Evolutionary conservation across 2,113 vertebrate species (phyloP).

Genomic region (Dromaius novaehollandiae): DNA sequence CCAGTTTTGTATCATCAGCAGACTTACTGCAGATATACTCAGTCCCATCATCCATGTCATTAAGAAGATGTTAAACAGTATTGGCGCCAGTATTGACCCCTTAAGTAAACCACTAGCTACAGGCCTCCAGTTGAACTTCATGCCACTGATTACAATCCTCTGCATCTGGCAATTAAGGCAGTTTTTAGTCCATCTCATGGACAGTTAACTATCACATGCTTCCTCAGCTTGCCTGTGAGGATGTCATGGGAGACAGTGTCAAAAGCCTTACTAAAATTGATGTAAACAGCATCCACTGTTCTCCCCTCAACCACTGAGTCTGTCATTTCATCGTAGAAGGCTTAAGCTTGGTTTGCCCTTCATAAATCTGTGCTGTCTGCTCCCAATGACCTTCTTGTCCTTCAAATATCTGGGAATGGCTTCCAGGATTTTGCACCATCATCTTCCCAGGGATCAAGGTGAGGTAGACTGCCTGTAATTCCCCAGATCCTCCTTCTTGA

Average conservation of each 20-base stretch:
- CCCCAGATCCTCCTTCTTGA: not conserved
- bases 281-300: not conserved
- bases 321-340: not conserved
- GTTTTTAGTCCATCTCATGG: not conserved
- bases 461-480: not conserved
- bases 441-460: not conserved
- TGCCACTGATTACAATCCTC: too few species aligned
- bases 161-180: too few species aligned
- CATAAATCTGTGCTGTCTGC: not conserved
- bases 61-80: not conserved
- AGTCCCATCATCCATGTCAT: not conserved
- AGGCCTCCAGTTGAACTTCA: too few species aligned
- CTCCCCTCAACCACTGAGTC: not conserved
- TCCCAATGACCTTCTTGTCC: not conserved
- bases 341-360: not conserved
- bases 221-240: not conserved
- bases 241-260: not conserved
- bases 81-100: not conserved
- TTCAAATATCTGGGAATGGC: not conserved
- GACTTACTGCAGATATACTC: not conserved
- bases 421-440: not conserved
- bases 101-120: too few species aligned
- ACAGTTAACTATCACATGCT: not conserved
- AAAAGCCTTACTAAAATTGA: not conserved
- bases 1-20: not conserved